Percentiles rank a stretch among this genome's conserved stretches.
phyloP scores from a whole-genome alignment of 2,797 vertebrate genomes.

The Champsocephalus gunnari region DNA sequence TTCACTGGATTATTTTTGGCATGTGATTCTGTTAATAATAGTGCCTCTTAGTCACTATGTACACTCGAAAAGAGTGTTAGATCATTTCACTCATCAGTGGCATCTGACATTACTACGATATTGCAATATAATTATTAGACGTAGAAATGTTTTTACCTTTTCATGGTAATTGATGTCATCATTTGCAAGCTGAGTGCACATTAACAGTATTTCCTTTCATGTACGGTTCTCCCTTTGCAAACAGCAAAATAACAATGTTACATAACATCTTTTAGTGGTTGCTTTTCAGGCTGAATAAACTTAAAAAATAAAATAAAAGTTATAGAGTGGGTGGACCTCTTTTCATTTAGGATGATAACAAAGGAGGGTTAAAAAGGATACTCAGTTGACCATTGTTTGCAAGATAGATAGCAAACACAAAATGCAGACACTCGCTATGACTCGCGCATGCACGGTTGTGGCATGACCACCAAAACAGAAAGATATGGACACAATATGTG shows the following conservation, averaged over 20 bases:
- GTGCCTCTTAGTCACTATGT: constrained; percentile 45
- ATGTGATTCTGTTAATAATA: constrained; percentile 33
- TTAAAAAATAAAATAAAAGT: neutral
- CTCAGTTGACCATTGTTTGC: neutral
- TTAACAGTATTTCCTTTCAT: constrained; percentile 15
- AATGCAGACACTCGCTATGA: neutral
- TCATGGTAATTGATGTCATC: neutral
- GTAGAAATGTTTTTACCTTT: constrained; percentile 23
- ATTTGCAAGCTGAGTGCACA: constrained; percentile 12
- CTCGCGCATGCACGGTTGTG: no score
- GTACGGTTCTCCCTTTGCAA: constrained; percentile 8
- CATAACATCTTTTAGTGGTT: constrained; percentile 2
- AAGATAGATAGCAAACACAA: neutral
- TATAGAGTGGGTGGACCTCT: neutral
- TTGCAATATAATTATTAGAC: neutral
- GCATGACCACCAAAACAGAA: no score
- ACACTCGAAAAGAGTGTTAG: constrained; percentile 14
- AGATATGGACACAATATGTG: no score
- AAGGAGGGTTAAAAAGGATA: no score
- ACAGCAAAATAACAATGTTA: constrained; percentile 2
- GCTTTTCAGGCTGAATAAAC: constrained; percentile 38
- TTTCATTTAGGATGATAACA: neutral
- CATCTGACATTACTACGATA: constrained; percentile 5
- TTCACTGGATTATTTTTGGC: constrained; percentile 51
- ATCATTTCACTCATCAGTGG: constrained; percentile 17